Evolutionary conservation across 1,140 invertebrate species (phyloP).

Genomic region (Stegodyphus dumicola): DNA sequence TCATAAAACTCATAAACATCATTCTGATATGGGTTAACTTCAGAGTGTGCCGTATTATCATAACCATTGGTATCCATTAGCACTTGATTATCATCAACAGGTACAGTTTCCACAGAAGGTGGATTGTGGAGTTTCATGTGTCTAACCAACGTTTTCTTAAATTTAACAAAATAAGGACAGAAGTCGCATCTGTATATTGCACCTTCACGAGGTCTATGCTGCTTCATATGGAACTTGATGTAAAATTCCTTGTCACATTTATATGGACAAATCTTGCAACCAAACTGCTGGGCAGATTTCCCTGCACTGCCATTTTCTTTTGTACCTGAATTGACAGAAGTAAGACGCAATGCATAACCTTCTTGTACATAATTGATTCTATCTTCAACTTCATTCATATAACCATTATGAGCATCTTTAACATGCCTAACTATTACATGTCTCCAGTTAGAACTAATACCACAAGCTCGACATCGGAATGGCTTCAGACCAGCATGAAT

Average conservation of each 20-base stretch:
- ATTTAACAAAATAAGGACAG: constrained; percentile 73
- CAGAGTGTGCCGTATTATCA: not conserved
- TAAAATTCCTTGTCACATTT: constrained; percentile 74
- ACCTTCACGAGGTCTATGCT: constrained; percentile 78
- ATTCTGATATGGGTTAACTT: not conserved
- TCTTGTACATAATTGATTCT: constrained; percentile 61
- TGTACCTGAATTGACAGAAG: not conserved
- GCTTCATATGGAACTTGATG: constrained; percentile 77
- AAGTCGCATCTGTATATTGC: constrained; percentile 83
- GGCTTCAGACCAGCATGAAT: constrained; percentile 65
- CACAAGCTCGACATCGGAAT: constrained; percentile 80
- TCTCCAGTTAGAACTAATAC: constrained; percentile 82
- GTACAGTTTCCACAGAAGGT: not conserved
- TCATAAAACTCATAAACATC: constrained; percentile 22
- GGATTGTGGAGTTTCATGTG: constrained; percentile 68
- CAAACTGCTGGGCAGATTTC: constrained; percentile 63
- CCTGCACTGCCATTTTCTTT: not conserved
- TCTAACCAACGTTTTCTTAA: constrained; percentile 67
- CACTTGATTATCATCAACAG: not conserved
- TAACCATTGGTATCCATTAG: not conserved
- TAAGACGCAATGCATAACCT: constrained; percentile 35
- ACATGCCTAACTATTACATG: constrained; percentile 75
- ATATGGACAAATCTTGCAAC: constrained; percentile 82
- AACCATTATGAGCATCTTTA: constrained; percentile 49
- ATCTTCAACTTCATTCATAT: constrained; percentile 60